Conservation (phyloP, 2,113 vertebrate genomes). For the Holacanthus passer region DNA sequence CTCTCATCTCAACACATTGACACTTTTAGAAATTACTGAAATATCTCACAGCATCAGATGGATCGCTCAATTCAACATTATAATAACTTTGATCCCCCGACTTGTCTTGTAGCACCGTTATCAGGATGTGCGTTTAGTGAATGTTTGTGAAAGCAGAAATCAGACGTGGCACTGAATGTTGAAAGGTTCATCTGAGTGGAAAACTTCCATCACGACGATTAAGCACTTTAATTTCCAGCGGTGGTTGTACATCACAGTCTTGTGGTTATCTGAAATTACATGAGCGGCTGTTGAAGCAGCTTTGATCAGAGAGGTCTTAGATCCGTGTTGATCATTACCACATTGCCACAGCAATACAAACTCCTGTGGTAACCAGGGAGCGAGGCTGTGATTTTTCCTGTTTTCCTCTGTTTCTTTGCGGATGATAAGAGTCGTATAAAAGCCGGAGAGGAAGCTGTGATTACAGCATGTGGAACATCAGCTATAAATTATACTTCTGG, state of each 20-base stretch:
- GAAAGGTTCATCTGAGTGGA: slow-evolving; percentile 11
- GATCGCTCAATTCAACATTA: too few relatives aligned
- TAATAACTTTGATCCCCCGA: background rate
- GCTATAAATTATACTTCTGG: background rate
- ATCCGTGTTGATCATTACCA: slow-evolving; percentile 41
- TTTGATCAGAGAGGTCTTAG: slow-evolving; percentile 47
- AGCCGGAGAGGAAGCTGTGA: background rate
- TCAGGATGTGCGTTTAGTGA: background rate
- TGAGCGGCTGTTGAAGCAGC: slow-evolving; percentile 14
- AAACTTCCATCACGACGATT: slow-evolving; percentile 24
- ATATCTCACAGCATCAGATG: too few relatives aligned
- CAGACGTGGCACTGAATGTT: background rate
- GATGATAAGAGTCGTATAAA: background rate
- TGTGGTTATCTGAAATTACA: slow-evolving; percentile 43
- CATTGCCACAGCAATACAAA: slow-evolving; percentile 28
- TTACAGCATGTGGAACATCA: background rate
- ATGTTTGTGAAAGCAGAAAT: background rate
- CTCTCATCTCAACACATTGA: too few relatives aligned
- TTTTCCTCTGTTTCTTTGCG: background rate
- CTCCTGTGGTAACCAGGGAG: background rate
- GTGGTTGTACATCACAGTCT: slow-evolving; percentile 6
- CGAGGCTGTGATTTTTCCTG: background rate
- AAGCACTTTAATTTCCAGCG: slow-evolving; percentile 20
- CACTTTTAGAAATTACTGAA: too few relatives aligned
- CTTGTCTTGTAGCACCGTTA: background rate